A percentile compares a stretch with the other conserved stretches of the same genome.
These are phyloP conservation scores for Drosophila arawakana DNA, from an alignment of 1,140 invertebrate genomes.

Conservation along the genomic window DNA sequence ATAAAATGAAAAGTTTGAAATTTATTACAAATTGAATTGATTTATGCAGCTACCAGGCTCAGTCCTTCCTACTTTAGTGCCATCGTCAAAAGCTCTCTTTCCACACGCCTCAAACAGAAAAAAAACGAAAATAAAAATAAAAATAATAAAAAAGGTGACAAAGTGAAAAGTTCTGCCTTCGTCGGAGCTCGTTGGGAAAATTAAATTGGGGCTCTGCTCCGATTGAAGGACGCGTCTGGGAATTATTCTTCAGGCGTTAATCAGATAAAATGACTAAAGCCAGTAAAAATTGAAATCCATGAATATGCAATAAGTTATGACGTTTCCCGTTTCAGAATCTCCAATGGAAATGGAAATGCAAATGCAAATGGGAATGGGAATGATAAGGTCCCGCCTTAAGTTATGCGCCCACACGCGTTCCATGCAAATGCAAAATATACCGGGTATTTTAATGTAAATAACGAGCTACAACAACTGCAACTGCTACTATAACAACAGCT, in stretches of 20 bases:
- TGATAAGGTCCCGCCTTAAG: slow-evolving; percentile 25
- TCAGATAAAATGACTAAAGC: slow-evolving; percentile 67
- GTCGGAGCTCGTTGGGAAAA: slow-evolving; percentile 52
- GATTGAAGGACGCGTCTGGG: slow-evolving; percentile 39
- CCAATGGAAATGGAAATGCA: neutral
- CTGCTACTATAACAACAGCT: slow-evolving; percentile 16
- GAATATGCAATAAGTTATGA: slow-evolving; percentile 38
- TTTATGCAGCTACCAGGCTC: slow-evolving; percentile 63
- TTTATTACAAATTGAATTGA: slow-evolving; percentile 83
- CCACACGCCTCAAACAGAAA: slow-evolving; percentile 1
- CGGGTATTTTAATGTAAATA: slow-evolving; percentile 12
- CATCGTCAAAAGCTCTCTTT: neutral
- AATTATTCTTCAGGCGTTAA: slow-evolving; percentile 63
- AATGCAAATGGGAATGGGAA: slow-evolving; percentile 10
- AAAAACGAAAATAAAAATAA: slow-evolving; percentile 2
- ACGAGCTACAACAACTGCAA: neutral
- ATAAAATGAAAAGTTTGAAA: slow-evolving; percentile 83
- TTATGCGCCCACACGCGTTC: slow-evolving; percentile 46
- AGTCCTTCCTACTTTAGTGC: neutral
- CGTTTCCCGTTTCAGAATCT: slow-evolving; percentile 15
- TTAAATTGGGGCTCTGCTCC: slow-evolving; percentile 61
- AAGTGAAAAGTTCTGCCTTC: slow-evolving; percentile 68
- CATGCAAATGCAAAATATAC: slow-evolving; percentile 27
- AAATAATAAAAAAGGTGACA: slow-evolving; percentile 63
- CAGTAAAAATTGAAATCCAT: slow-evolving; percentile 29